Conservation (phyloP, 2,113 vertebrate species). For the Phalacrocorax carbo region DNA sequence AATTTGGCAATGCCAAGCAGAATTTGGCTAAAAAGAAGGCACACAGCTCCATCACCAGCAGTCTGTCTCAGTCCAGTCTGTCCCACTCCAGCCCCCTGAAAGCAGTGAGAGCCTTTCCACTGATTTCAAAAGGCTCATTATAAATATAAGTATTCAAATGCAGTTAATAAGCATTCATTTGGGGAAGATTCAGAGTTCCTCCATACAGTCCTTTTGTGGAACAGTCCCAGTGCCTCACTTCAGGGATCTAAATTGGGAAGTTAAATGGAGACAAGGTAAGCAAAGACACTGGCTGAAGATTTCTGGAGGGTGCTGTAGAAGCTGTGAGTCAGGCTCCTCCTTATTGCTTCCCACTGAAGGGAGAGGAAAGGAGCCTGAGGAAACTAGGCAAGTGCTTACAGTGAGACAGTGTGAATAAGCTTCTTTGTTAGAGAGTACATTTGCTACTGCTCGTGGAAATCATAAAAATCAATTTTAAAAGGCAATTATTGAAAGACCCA, state of each 20-base stretch:
- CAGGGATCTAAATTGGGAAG: background rate
- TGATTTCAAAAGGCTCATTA: background rate
- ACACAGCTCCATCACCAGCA: accelerated
- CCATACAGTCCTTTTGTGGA: background rate
- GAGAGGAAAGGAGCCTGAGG: background rate
- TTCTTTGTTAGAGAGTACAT: background rate
- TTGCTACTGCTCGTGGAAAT: background rate
- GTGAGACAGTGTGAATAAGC: background rate
- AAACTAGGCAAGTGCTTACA: background rate
- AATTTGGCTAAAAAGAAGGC: background rate
- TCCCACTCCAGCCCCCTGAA: background rate
- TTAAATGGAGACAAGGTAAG: background rate
- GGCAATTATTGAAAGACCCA: constrained; percentile 1
- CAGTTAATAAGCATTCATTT: background rate
- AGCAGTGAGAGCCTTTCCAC: background rate
- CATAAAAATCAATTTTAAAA: constrained; percentile 11
- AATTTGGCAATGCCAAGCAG: background rate
- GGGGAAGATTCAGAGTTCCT: background rate
- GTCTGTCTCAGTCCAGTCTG: background rate
- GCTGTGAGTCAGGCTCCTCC: background rate
- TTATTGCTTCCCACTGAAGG: background rate
- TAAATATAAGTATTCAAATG: background rate
- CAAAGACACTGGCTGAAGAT: background rate
- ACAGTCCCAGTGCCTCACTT: background rate
- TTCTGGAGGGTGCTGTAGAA: background rate